A percentile compares a stretch with the other conserved stretches of the same genome.
Evolutionary conservation across 2,113 vertebrate genomes (phyloP).

Genomic region (Naja naja): DNA sequence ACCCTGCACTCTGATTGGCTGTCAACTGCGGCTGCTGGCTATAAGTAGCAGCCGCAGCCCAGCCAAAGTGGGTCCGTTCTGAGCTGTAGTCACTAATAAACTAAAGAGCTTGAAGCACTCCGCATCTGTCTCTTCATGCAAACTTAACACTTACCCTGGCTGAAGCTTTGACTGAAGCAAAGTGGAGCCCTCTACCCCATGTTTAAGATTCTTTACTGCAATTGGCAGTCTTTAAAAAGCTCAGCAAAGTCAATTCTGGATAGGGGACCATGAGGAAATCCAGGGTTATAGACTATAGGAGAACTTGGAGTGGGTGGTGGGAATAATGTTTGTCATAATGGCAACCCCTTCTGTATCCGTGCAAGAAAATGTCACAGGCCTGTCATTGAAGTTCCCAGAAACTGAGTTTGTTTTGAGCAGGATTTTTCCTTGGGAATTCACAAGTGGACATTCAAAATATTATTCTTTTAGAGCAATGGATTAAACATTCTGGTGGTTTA

Average conservation of each 20-base stretch:
- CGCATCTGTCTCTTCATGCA: too few species aligned
- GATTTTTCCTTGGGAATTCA: not conserved
- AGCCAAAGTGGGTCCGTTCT: too few species aligned
- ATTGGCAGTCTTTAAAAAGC: not conserved
- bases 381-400: not conserved
- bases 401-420: not conserved
- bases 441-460: not conserved
- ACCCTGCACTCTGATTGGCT: too few species aligned
- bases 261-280: not conserved
- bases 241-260: not conserved
- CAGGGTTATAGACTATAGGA: not conserved
- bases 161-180: not conserved
- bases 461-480: not conserved
- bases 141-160: too few species aligned
- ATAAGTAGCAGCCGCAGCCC: too few species aligned
- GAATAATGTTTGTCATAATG: not conserved
- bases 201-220: not conserved
- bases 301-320: not conserved
- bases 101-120: too few species aligned
- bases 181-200: not conserved
- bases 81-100: too few species aligned
- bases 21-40: too few species aligned
- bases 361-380: not conserved
- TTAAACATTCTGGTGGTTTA: not conserved
- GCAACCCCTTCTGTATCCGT: not conserved